phyloP scores from a whole-genome alignment of 1,140 invertebrate species.

The Pinna nobilis region DNA sequence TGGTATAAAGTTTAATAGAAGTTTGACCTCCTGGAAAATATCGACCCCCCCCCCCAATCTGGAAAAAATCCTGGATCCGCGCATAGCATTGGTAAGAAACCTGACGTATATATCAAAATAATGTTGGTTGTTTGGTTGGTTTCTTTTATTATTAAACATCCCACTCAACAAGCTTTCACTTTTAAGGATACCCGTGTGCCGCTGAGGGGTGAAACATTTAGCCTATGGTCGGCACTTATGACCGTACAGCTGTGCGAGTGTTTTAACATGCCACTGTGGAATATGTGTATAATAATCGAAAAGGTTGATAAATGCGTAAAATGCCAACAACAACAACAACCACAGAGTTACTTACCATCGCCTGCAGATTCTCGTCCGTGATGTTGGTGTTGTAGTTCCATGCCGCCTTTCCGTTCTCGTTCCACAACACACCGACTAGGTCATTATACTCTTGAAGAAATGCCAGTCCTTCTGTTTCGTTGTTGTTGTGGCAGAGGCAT shows the following conservation, averaged over 20 bases:
- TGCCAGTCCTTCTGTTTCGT: slow-evolving; percentile 8
- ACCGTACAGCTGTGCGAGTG: not conserved
- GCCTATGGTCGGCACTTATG: not conserved
- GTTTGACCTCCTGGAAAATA: too few species aligned
- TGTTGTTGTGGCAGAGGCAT: not conserved
- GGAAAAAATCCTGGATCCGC: too few species aligned
- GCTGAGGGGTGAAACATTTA: not conserved
- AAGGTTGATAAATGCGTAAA: not conserved
- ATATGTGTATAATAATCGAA: not conserved
- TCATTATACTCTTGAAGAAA: slow-evolving; percentile 47
- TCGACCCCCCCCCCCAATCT: too few species aligned
- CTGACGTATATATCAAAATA: too few species aligned
- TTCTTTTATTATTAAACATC: too few species aligned
- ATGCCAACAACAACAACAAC: not conserved
- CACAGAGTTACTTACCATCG: slow-evolving; percentile 69
- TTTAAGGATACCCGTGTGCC: not conserved
- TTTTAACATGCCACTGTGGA: not conserved
- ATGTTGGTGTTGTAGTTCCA: slow-evolving; percentile 62
- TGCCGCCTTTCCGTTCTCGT: slow-evolving; percentile 7
- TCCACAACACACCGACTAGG: slow-evolving; percentile 15
- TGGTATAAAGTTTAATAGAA: too few species aligned
- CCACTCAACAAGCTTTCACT: too few species aligned
- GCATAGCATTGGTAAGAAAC: too few species aligned
- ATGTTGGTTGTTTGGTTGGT: too few species aligned
- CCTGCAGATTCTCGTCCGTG: slow-evolving; percentile 51